Percentiles rank a stretch among this genome's conserved stretches.
Evolutionary conservation across 2,797 vertebrate species (phyloP).

Genomic region (Eospalax fontanierii): DNA sequence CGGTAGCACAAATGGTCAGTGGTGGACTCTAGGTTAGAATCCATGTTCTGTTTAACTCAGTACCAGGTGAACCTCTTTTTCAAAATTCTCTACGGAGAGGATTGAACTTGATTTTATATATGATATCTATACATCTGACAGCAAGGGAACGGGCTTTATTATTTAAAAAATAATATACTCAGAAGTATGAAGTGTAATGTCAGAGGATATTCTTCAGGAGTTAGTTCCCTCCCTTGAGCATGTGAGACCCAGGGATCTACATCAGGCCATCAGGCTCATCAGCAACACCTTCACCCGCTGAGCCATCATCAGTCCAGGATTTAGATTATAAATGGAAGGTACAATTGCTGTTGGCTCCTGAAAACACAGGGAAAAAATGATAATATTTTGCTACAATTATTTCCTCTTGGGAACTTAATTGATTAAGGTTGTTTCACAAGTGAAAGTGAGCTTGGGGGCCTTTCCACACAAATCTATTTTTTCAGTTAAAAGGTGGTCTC

Average conservation of each 20-base stretch:
- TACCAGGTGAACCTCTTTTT: background rate
- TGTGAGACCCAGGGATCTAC: background rate
- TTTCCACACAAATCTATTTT: slow-evolving; percentile 1
- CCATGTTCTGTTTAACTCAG: background rate
- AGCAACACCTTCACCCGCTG: background rate
- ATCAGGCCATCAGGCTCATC: background rate
- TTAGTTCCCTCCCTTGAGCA: background rate
- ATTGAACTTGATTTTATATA: background rate
- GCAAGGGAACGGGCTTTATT: background rate
- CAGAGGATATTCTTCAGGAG: background rate
- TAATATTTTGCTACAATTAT: background rate
- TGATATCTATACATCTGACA: background rate
- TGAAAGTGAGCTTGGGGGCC: background rate
- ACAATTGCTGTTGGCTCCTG: background rate
- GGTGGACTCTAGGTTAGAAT: background rate
- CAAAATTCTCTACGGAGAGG: background rate
- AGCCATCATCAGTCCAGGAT: background rate
- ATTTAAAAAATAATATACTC: background rate
- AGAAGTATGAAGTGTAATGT: background rate
- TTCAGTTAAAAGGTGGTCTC: background rate
- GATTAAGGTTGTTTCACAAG: background rate
- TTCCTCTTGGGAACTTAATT: background rate
- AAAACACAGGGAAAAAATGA: background rate
- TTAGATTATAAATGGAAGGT: background rate
- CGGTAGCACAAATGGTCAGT: background rate